These are phyloP conservation scores for Clarias laeviceps DNA, from an alignment of 2,797 vertebrate species.

Conservation along the genomic window DNA sequence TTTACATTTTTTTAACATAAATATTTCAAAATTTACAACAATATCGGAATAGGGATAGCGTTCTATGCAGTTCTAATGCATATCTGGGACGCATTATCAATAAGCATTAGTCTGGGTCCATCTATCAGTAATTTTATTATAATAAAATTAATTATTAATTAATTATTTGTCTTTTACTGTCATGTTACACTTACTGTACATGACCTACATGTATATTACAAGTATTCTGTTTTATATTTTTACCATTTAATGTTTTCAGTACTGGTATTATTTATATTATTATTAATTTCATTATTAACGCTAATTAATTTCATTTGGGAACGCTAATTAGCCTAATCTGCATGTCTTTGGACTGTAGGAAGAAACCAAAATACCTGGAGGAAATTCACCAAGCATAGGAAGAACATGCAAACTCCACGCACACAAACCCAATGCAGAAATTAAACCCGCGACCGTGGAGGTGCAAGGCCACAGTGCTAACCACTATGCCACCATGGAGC, in stretches of 20 bases:
- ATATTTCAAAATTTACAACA: background rate
- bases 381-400: too few species aligned
- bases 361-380: too few species aligned
- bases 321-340: too few species aligned
- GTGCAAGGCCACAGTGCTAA: too few species aligned
- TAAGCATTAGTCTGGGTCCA: background rate
- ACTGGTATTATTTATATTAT: background rate
- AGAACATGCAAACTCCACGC: too few species aligned
- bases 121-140: background rate
- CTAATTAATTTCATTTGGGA: too few species aligned
- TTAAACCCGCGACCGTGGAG: too few species aligned
- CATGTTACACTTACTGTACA: background rate
- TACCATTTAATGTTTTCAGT: background rate
- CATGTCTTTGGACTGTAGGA: too few species aligned
- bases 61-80: background rate
- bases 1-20: background rate
- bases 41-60: too few species aligned
- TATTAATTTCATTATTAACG: background rate
- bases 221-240: background rate
- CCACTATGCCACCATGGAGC: too few species aligned
- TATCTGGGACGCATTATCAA: background rate
- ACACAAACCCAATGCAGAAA: too few species aligned
- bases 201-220: background rate
- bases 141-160: too few species aligned
- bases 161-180: conserved; percentile 1